Base-by-base conservation (phyloP, 2,888 invertebrate species). In the Altica lythri region DNA sequence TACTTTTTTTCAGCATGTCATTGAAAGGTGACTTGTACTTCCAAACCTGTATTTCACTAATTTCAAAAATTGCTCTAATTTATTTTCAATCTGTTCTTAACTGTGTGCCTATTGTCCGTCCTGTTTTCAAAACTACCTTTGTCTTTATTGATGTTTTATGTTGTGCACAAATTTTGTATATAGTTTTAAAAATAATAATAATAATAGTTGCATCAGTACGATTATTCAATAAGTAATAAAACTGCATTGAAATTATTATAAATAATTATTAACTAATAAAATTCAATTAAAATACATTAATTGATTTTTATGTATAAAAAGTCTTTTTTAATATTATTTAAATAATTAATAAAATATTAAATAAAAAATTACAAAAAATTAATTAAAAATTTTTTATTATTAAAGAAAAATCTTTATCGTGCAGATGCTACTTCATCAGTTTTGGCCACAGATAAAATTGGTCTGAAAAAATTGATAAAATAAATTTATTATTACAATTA, bases 1-100 rank as follows among this genome's bases (percentile, higher is more conserved):
- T 38, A 49, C 50, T 46, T 59, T 55, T 50, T 58, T 59, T 60
- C 47, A 63, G 66, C 65, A 65, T 65, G 65, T 54, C 61, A 62
- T 61, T 61, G 50, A 60, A 22, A 61, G 67, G 67, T 67, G 67
- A 67, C 67, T 66, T 63, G 67, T 67, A 67, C 67, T 67, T 67
- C 67, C 67, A 67, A 67, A 65, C 65, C 67, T 67, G 67, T 67
- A 63, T 57, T 54, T 38, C 50, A 55, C 51, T 48, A 55, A 47
- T 47, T 53, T 43, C 29, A 51, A 54, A 32, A 44, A 44, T 34
- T 27, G 37, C 27, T 45, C 44, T 49, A 38, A 38, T 51, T n/a
- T n/a, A n/a, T 53, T 37, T 51, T 46, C 55, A 54, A 57, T 47
- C 37, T 47, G 57, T 58, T 55, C 50, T 54, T 54, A 56, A 53